phyloP scores from a whole-genome alignment of 2,113 vertebrate genomes.

The Albula goreensis region DNA sequence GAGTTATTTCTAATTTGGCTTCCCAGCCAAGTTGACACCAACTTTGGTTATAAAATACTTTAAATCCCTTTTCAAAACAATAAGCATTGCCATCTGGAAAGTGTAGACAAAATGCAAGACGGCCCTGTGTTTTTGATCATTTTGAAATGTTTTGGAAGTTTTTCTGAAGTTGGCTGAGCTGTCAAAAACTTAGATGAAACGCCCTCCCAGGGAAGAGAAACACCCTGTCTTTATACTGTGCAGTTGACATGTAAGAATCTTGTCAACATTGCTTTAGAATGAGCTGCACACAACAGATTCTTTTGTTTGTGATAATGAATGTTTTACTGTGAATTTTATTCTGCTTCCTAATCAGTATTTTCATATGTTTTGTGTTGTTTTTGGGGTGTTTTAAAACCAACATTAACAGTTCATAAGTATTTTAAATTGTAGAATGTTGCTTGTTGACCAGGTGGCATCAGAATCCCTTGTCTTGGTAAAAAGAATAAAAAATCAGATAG shows the following conservation, averaged over 20 bases:
- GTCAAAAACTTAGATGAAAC: neutral
- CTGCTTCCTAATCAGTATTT: neutral
- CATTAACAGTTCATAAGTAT: neutral
- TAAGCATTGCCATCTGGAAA: constrained; percentile 56
- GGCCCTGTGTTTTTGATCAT: constrained; percentile 28
- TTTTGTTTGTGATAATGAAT: neutral
- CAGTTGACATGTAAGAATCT: neutral
- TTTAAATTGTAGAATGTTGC: neutral
- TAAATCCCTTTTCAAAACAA: constrained; percentile 41
- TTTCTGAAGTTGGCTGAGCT: constrained; percentile 29
- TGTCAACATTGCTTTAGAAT: neutral
- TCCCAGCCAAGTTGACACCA: constrained; percentile 14
- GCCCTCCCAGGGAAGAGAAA: neutral
- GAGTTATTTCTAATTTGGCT: constrained; percentile 4
- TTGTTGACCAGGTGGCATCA: no score
- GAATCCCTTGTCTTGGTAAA: no score
- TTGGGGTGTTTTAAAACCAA: neutral
- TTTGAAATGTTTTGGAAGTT: constrained; percentile 24
- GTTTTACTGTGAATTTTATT: neutral
- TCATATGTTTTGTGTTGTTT: neutral
- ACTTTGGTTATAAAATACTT: constrained; percentile 27
- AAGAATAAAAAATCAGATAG: no score
- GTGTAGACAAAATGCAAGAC: constrained; percentile 32
- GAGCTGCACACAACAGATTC: neutral
- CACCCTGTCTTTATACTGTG: neutral